Conservation (phyloP, 2,113 vertebrate species). For the Salvelinus namaycush region DNA sequence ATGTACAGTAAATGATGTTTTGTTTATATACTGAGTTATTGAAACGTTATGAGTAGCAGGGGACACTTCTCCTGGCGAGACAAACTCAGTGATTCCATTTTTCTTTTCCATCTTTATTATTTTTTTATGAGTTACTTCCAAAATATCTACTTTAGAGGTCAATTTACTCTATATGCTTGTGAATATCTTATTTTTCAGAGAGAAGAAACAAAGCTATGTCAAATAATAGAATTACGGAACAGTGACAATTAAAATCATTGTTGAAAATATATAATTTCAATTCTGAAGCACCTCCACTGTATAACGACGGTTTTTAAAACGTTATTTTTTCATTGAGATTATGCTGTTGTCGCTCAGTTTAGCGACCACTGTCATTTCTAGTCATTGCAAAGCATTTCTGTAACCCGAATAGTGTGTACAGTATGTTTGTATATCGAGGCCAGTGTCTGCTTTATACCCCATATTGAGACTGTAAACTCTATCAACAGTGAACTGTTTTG, state of each 20-base stretch:
- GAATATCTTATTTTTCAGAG: slow-evolving; percentile 62
- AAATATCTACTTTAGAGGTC: slow-evolving; percentile 58
- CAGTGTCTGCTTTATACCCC: slow-evolving; percentile 25
- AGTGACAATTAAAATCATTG: slow-evolving; percentile 8
- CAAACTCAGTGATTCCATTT: slow-evolving; percentile 23
- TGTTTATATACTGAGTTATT: slow-evolving; percentile 52
- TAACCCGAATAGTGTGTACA: slow-evolving; percentile 16
- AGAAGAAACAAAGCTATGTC: slow-evolving; percentile 33
- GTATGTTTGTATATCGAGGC: slow-evolving; percentile 5
- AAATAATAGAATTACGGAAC: slow-evolving; percentile 26
- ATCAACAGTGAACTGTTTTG: slow-evolving; percentile 24
- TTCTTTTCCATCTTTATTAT: slow-evolving; percentile 57
- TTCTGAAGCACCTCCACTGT: slow-evolving; percentile 20
- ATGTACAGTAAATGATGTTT: slow-evolving; percentile 59
- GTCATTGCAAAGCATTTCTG: slow-evolving; percentile 28
- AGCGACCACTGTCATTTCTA: slow-evolving; percentile 9
- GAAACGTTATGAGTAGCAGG: slow-evolving; percentile 29
- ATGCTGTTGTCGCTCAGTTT: slow-evolving; percentile 16
- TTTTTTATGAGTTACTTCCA: slow-evolving; percentile 63
- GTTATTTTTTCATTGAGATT: slow-evolving; percentile 15
- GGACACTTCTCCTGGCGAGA: slow-evolving; percentile 13
- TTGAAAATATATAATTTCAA: slow-evolving; percentile 15
- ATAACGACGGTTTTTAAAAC: slow-evolving; percentile 4
- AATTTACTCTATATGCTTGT: slow-evolving; percentile 56
- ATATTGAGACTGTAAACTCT: slow-evolving; percentile 12